phyloP scores from a whole-genome alignment of 2,113 vertebrate species.

The Rhea americana region DNA sequence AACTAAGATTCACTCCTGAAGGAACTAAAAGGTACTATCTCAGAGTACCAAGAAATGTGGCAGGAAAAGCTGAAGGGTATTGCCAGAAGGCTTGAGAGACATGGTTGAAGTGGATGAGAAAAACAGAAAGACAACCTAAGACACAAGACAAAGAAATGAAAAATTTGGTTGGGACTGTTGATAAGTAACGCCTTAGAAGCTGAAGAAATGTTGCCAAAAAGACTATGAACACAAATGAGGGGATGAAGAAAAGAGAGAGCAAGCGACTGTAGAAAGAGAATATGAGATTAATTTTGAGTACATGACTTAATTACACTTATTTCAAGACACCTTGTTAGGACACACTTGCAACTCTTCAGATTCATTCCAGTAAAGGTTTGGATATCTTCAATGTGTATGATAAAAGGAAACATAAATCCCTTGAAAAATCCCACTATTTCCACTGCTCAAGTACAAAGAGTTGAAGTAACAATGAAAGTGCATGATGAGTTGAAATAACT shows the following conservation, averaged over 20 bases:
- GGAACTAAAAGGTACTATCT: not conserved
- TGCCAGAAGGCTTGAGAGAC: not conserved
- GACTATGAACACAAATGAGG: not conserved
- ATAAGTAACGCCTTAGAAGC: not conserved
- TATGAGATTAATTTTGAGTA: slow-evolving; percentile 6
- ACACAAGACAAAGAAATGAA: not conserved
- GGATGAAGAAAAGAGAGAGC: not conserved
- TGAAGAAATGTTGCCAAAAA: not conserved
- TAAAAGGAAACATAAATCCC: not conserved
- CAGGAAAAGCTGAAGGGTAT: not conserved
- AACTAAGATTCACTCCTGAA: not conserved
- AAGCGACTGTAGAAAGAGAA: not conserved
- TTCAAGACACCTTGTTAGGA: not conserved
- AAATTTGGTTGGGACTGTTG: not conserved
- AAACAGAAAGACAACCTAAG: not conserved
- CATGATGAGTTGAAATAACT: not conserved
- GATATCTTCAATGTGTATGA: not conserved
- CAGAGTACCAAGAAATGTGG: not conserved
- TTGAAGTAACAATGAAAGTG: not conserved
- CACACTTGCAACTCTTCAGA: not conserved
- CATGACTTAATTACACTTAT: slow-evolving; percentile 3
- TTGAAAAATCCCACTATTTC: not conserved
- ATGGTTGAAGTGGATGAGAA: not conserved
- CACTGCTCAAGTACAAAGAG: not conserved
- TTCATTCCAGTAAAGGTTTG: not conserved